Evolutionary conservation across 2,113 vertebrate genomes (phyloP), one percentile per base, ranked within the genome.

Genomic region (Buteo buteo): DNA sequence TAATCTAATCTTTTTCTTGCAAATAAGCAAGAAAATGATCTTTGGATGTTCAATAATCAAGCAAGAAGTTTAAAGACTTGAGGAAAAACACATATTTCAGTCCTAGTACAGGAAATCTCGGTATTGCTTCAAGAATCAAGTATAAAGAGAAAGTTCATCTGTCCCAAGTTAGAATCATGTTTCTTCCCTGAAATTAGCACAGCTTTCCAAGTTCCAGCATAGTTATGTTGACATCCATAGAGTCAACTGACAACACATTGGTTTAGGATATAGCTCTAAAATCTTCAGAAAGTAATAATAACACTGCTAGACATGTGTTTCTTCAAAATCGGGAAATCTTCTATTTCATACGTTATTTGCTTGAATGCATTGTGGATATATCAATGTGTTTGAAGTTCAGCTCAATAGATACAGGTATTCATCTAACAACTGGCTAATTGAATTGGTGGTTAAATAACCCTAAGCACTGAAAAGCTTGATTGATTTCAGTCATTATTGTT

Each of bases 401-500:
- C 47, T 92, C 29, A 70, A 3, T 65, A 91, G 40, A 66, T 89
- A 74, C 54, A 96, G 61, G 61, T 97, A 95, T 94, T 96, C 36
- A 36, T 81, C 58, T 88, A 74, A 80, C 47, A 90, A 69, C 69
- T 87, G 66, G 29, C 82, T 92, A 82, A 88, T 79, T 94, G 94
- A 97, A 88, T 88, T 55, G 62, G 79, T 93, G 74, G 76, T 93
- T 97, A 97, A 96, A 93, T 81, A 95, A 74, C 81, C 16, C 20
- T 3, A 96, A 94, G 87, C 90, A 73, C 72, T 96, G 88, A 88
- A 96, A 94, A 96, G 88, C 87, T 85, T 97, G 96, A 96, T 96
- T 96, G 96, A 97, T 97, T 96, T 97, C 80, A 79, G 85, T 92
- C 96, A 86, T 96, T 97, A 88, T 65, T 91, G 78, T 96, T 96